Percentiles rank a stretch among this genome's conserved stretches.
These are phyloP conservation scores for Natrix natrix DNA, from an alignment of 2,797 vertebrate species.

Conservation along the genomic window DNA sequence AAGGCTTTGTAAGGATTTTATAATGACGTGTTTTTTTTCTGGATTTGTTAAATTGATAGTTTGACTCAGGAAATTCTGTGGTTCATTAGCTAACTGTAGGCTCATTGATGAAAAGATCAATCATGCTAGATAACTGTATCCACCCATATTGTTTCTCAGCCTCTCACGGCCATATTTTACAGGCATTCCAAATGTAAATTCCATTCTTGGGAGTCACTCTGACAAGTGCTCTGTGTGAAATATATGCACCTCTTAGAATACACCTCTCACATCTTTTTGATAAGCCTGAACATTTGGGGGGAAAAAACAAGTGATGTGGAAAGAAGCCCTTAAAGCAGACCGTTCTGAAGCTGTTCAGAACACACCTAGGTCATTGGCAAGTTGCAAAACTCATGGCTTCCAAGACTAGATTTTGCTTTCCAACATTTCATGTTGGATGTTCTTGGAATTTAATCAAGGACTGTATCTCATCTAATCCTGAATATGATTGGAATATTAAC, in stretches of 20 bases:
- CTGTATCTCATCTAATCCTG: conserved; percentile 2
- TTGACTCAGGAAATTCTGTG: neutral
- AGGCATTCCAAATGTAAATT: neutral
- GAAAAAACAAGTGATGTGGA: neutral
- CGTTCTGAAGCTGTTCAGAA: neutral
- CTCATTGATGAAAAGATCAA: neutral
- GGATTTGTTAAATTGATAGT: neutral
- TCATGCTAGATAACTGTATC: neutral
- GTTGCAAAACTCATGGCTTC: neutral
- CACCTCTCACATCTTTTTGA: neutral
- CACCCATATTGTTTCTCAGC: neutral
- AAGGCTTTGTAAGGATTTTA: neutral
- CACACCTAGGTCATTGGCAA: neutral
- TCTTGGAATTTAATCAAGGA: neutral
- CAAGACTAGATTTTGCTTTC: neutral
- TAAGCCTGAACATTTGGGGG: no score
- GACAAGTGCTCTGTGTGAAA: neutral
- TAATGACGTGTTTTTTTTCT: neutral
- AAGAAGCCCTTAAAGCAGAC: neutral
- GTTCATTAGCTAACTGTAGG: neutral
- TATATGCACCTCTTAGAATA: neutral
- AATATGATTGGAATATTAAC: conserved; percentile 47
- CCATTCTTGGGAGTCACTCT: neutral
- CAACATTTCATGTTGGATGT: neutral
- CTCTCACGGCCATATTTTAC: neutral